Base-by-base conservation (phyloP, 2,888 invertebrate genomes). In the Amblyjoppa proteus region DNA sequence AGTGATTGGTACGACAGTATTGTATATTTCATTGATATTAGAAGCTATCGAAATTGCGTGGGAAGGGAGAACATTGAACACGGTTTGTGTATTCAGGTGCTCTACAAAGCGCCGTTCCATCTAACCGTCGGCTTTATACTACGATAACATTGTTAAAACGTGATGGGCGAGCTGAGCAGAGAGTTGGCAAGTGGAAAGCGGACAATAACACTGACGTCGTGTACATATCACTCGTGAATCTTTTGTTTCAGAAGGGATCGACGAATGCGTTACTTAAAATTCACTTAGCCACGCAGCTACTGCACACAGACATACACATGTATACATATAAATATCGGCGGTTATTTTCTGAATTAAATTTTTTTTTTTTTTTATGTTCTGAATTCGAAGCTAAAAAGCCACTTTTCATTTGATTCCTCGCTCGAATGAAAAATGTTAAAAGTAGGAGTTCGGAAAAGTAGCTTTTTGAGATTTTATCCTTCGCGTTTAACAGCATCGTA, bases 101-200 rank as follows among this genome's bases (percentile, higher is more conserved):
- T 20, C 73, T 41, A 58, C 58, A 73, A 73, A 73, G 73, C 16
- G 51, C 41, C 5, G 13, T 56, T 73, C 38, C 51, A 53, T 76
- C 34, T 66, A 49, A 51, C 51, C 34, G 3, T 51, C 28, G 45
- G 28, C 49, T 38, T 51, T 76, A 68, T 68, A 53, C 66, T 68
- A 16, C 34, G 53, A 76, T 20, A 76, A 76, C 34, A 76, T 76
- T 76, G 38, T 51, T 66, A 38, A 64, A 76, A 68, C 41, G 66
- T 41, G 34, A 56, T 38, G 58, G 31, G 25, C 7, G 28, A 11
- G 28, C 41, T 53, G 53, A 20, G 25, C n/a, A n/a, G 3, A 56
- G 38, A 2, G n/a, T 16, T 16, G 38, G 7, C 20, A 16, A 28
- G 41, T 4, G 74, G 58, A 45, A 58, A 1, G 41, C 9, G 41